phyloP scores from a whole-genome alignment of 2,113 vertebrate species.

The Rhinolophus sinicus region DNA sequence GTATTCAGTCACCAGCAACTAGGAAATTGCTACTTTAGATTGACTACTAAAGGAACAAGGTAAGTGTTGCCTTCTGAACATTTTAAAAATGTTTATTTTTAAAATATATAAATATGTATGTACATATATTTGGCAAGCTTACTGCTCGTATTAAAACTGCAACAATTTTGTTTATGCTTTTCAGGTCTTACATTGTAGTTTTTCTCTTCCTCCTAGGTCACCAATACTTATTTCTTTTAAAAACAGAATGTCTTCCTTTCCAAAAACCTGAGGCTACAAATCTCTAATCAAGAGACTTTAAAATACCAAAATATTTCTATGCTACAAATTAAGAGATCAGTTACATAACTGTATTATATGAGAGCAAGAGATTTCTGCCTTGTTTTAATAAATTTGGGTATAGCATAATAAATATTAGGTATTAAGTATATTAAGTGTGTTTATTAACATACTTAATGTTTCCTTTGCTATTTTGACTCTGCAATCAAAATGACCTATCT shows the following conservation, averaged over 20 bases:
- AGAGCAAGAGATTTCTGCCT: constrained; percentile 70
- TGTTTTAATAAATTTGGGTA: constrained; percentile 81
- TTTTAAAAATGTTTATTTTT: constrained; percentile 77
- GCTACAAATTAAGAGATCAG: constrained; percentile 74
- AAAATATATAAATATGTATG: constrained; percentile 83
- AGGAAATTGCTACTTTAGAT: constrained; percentile 75
- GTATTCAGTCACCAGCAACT: constrained; percentile 70
- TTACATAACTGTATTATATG: constrained; percentile 74
- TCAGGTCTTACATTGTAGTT: constrained; percentile 51
- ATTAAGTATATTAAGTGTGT: constrained; percentile 85
- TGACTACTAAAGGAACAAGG: constrained; percentile 77
- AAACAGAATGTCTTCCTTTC: constrained; percentile 55
- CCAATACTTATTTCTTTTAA: constrained; percentile 26
- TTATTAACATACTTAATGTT: constrained; percentile 82
- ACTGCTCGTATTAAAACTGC: constrained; percentile 63
- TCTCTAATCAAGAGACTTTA: constrained; percentile 59
- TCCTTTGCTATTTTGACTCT: constrained; percentile 74
- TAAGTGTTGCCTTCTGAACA: constrained; percentile 75
- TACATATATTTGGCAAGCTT: constrained; percentile 82
- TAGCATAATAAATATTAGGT: constrained; percentile 78
- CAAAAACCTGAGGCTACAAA: constrained; percentile 66
- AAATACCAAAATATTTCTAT: constrained; percentile 68
- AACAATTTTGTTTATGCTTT: constrained; percentile 74
- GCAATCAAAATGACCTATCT: constrained; percentile 53
- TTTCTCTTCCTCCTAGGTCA: constrained; percentile 58